phyloP scores from a whole-genome alignment of 2,113 vertebrate genomes.

The Serinus canaria region DNA sequence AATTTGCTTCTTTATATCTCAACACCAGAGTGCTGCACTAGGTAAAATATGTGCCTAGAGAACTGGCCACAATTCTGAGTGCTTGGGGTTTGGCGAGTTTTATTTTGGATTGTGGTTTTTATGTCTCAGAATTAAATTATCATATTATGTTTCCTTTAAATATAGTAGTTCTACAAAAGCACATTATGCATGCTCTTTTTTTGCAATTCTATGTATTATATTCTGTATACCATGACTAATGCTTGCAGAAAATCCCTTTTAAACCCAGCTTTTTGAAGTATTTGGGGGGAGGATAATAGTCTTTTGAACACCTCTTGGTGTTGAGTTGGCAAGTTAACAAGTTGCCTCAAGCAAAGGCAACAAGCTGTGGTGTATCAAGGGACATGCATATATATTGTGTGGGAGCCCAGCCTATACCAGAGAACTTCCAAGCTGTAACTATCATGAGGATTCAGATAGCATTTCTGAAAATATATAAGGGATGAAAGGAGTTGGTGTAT shows the following conservation, averaged over 20 bases:
- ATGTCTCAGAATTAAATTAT: neutral
- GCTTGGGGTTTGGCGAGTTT: neutral
- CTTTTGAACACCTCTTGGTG: constrained; percentile 16
- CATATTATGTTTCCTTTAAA: neutral
- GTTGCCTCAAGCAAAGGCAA: constrained; percentile 22
- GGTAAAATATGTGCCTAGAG: neutral
- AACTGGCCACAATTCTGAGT: neutral
- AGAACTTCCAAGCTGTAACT: constrained; percentile 2
- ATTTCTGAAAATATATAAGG: neutral
- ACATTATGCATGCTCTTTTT: neutral
- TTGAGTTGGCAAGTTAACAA: constrained; percentile 9
- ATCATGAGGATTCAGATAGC: neutral
- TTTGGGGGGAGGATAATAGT: neutral
- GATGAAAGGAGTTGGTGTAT: neutral
- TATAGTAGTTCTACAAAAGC: neutral
- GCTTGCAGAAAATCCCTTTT: neutral
- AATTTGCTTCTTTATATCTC: neutral
- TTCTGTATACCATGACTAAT: constrained; percentile 3
- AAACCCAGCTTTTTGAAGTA: neutral
- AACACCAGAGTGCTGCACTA: neutral
- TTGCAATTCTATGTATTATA: neutral
- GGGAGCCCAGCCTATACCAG: neutral
- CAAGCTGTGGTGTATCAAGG: neutral
- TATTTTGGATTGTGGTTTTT: neutral
- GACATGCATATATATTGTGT: neutral